These are phyloP conservation scores for Nomada goodeniana DNA, from an alignment of 2,888 invertebrate genomes.

Conservation along the genomic window DNA sequence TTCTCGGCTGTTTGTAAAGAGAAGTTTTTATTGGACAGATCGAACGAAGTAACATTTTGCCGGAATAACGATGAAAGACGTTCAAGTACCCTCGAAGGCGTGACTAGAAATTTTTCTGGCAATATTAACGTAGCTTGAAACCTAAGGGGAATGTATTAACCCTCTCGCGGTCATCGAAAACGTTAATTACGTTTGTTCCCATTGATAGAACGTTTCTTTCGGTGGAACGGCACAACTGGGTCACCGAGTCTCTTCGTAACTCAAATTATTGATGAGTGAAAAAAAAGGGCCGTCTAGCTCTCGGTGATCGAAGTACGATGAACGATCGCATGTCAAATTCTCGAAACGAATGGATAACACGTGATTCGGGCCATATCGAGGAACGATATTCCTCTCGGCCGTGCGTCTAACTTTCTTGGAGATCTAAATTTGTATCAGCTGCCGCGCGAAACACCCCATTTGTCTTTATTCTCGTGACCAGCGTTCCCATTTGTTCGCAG, in stretches of 20 bases:
- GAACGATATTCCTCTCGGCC: background rate
- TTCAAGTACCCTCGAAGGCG: no score
- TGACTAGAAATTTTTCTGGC: no score
- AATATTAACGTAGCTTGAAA: no score
- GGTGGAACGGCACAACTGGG: background rate
- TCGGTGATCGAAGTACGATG: background rate
- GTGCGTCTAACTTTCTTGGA: background rate
- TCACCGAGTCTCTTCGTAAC: background rate
- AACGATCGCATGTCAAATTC: background rate
- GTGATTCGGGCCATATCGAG: background rate
- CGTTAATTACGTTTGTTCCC: no score
- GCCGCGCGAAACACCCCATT: conserved; percentile 3
- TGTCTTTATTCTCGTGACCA: conserved; percentile 14
- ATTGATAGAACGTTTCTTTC: no score
- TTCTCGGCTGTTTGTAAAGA: background rate
- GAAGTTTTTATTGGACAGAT: background rate
- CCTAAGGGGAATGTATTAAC: no score
- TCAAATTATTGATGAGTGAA: no score
- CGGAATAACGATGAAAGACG: no score
- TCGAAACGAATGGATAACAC: background rate
- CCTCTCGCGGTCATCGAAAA: no score
- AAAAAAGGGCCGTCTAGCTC: background rate
- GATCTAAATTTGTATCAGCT: conserved; percentile 19
- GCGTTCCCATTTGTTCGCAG: background rate
- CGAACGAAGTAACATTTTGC: background rate